Evolutionary conservation across 37 sponge, comb jelly and placozoan genomes (phyloP).

Genomic region (Halisarca cf. caerulea): DNA sequence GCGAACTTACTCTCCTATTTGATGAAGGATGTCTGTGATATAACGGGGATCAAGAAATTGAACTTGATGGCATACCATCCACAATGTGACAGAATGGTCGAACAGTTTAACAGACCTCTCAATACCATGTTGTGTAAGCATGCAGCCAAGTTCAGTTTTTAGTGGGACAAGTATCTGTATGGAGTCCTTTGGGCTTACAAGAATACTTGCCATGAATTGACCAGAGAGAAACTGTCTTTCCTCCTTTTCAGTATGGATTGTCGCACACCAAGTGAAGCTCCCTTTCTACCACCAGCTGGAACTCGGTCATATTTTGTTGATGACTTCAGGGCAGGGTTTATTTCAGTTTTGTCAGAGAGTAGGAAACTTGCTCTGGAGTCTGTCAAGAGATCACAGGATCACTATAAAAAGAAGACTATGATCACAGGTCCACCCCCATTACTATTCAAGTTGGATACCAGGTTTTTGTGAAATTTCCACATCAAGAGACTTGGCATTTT

Average conservation of each 20-base stretch:
- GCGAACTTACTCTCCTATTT: conserved; percentile 23
- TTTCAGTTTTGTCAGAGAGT: neutral
- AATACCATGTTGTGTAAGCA: conserved; percentile 24
- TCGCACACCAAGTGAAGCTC: conserved; percentile 18
- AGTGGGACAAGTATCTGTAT: conserved; percentile 28
- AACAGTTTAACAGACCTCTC: conserved; percentile 27
- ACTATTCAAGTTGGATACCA: neutral
- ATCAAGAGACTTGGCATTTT: conserved; percentile 15
- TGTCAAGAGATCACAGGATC: conserved; percentile 17
- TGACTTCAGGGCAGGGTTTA: neutral
- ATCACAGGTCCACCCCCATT: neutral
- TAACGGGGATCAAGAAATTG: conserved; percentile 21
- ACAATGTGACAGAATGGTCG: conserved; percentile 41
- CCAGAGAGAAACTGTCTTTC: conserved; percentile 38
- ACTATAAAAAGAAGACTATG: conserved; percentile 23
- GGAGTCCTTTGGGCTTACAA: conserved; percentile 38
- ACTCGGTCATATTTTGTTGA: neutral
- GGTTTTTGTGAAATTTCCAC: conserved; percentile 22
- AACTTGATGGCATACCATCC: conserved; percentile 30
- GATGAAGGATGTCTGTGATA: conserved; percentile 26
- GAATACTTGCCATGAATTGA: conserved; percentile 31
- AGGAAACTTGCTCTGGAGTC: neutral
- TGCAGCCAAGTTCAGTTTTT: neutral
- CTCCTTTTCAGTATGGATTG: conserved; percentile 30
- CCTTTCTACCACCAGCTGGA: neutral